A percentile compares a stretch with the other conserved stretches of the same genome.
Evolutionary conservation across 2,888 invertebrate genomes (phyloP).

Genomic region (Pyrgus malvae): DNA sequence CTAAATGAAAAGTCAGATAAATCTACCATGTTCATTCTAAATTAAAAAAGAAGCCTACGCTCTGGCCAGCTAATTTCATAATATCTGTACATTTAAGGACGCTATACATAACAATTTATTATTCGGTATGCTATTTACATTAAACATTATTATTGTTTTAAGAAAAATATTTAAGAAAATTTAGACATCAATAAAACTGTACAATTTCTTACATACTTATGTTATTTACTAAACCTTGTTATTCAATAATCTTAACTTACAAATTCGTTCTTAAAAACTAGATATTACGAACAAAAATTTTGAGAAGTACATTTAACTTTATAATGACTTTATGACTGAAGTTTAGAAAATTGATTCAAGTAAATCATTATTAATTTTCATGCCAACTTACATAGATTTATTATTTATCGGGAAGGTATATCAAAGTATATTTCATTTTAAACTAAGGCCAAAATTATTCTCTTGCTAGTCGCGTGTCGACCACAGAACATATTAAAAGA

Average conservation of each 20-base stretch:
- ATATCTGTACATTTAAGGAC: constrained; percentile 49
- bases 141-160: constrained; percentile 45
- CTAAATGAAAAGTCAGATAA: not conserved
- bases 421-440: no score
- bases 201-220: constrained; percentile 47
- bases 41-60: constrained; percentile 26
- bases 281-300: not conserved
- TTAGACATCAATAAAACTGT: constrained; percentile 48
- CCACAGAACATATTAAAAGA: no score
- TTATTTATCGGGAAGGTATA: no score
- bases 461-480: no score
- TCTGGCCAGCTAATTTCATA: constrained; percentile 44
- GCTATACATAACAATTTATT: constrained; percentile 35
- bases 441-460: no score
- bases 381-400: no score
- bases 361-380: no score
- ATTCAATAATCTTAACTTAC: constrained; percentile 27
- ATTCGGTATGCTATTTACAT: constrained; percentile 55
- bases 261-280: not conserved
- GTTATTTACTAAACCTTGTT: no score
- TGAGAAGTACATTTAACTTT: no score
- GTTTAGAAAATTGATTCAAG: no score
- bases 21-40: constrained; percentile 6
- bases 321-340: no score
- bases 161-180: constrained; percentile 59